A percentile compares a stretch with the other conserved stretches of the same genome.
Conservation (phyloP, 2,797 vertebrate genomes). For the Trachurus trachurus region DNA sequence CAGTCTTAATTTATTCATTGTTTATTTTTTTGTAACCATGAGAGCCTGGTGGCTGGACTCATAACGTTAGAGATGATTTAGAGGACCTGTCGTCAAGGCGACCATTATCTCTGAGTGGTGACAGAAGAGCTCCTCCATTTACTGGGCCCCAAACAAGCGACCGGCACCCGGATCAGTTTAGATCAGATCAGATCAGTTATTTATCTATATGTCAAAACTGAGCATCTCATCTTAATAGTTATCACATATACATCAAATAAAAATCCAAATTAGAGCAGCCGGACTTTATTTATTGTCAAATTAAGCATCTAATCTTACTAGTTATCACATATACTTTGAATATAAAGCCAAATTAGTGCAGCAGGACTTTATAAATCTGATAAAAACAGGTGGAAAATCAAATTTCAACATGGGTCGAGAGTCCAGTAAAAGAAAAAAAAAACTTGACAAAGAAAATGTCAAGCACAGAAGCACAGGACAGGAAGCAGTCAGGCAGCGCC, state of each 20-base stretch:
- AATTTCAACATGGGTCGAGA: background rate
- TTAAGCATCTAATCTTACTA: too few species aligned
- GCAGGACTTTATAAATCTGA: background rate
- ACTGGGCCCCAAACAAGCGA: background rate
- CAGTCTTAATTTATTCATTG: background rate
- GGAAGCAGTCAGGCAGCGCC: background rate
- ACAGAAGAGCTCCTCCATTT: constrained; percentile 39
- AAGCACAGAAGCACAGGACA: background rate
- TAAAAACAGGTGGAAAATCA: background rate
- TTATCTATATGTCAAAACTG: background rate
- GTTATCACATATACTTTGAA: too few species aligned
- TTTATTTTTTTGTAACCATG: constrained; percentile 20
- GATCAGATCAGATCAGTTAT: background rate
- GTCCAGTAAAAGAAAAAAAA: background rate
- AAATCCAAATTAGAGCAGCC: too few species aligned
- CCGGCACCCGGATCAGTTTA: background rate
- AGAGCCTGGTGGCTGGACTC: constrained; percentile 30
- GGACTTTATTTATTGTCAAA: too few species aligned
- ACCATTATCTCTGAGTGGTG: constrained; percentile 53
- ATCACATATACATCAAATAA: background rate
- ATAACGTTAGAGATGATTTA: constrained; percentile 45
- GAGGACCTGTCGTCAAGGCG: constrained; percentile 35
- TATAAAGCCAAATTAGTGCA: background rate
- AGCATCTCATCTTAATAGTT: background rate
- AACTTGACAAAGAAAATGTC: background rate